phyloP scores from a whole-genome alignment of 2,888 invertebrate species.

The Rapana venosa region DNA sequence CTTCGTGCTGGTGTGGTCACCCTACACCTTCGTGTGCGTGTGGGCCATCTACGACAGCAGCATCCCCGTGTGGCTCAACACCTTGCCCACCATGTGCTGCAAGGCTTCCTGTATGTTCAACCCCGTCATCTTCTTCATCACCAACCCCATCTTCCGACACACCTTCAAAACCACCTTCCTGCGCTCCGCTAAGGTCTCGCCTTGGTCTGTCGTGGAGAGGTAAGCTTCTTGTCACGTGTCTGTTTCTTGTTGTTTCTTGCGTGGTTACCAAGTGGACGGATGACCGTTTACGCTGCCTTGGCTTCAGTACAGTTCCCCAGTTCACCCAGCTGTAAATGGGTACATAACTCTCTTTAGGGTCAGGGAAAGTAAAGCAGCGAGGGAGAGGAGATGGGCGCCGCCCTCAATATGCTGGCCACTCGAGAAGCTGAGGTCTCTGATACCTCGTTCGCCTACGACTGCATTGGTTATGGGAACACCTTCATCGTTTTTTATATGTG shows the following conservation, averaged over 20 bases:
- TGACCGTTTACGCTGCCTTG: no score
- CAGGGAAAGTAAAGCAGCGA: no score
- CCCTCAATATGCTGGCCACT: no score
- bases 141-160: slow-evolving; percentile 49
- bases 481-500: no score
- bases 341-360: no score
- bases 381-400: no score
- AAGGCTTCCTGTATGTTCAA: slow-evolving; percentile 53
- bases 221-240: background rate
- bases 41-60: slow-evolving; percentile 49
- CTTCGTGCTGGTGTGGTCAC: slow-evolving; percentile 55
- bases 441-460: no score
- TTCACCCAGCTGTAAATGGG: no score
- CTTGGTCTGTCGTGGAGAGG: background rate
- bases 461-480: no score
- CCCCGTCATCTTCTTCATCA: slow-evolving; percentile 52
- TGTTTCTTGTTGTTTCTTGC: background rate
- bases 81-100: slow-evolving; percentile 55
- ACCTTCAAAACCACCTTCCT: slow-evolving; percentile 35
- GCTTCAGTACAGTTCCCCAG: no score
- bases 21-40: slow-evolving; percentile 53
- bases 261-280: no score
- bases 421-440: no score
- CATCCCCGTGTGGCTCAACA: slow-evolving; percentile 50
- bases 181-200: slow-evolving; percentile 1